Evolutionary conservation across 2,113 vertebrate species (phyloP).

Genomic region (Nycticorax nycticorax): DNA sequence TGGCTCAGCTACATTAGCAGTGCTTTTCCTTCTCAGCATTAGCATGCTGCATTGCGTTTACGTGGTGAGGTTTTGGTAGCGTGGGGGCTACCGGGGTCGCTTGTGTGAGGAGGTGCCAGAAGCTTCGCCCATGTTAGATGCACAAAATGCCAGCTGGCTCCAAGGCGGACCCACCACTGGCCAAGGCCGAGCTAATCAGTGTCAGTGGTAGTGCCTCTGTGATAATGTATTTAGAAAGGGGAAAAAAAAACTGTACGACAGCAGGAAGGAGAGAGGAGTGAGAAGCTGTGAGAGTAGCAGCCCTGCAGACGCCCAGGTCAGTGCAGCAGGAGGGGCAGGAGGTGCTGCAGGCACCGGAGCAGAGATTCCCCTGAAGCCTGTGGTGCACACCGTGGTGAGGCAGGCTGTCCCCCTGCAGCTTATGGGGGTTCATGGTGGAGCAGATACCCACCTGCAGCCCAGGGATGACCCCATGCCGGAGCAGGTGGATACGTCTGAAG

Average conservation of each 20-base stretch:
- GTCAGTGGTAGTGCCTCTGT: fast-evolving
- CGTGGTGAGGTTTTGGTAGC: fast-evolving
- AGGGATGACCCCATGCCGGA: fast-evolving
- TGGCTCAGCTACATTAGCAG: fast-evolving
- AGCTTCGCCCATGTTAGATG: fast-evolving
- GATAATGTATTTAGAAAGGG: not conserved
- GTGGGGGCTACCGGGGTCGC: fast-evolving
- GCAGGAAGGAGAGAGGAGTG: not conserved
- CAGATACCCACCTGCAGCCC: not conserved
- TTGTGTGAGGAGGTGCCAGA: not conserved
- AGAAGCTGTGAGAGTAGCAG: not conserved
- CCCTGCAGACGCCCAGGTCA: not conserved
- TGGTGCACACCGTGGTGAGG: not conserved
- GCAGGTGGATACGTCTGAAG: not conserved
- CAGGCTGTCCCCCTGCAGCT: not conserved
- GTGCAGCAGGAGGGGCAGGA: not conserved
- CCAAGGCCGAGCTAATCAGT: no score
- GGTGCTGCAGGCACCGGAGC: fast-evolving
- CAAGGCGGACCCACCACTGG: fast-evolving
- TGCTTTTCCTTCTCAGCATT: not conserved
- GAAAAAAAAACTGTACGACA: not conserved
- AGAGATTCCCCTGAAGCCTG: fast-evolving
- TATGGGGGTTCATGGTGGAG: not conserved
- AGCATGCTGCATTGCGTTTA: not conserved
- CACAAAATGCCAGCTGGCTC: not conserved